Conservation (phyloP, 1,140 invertebrate genomes). For the Trichogramma pretiosum region DNA sequence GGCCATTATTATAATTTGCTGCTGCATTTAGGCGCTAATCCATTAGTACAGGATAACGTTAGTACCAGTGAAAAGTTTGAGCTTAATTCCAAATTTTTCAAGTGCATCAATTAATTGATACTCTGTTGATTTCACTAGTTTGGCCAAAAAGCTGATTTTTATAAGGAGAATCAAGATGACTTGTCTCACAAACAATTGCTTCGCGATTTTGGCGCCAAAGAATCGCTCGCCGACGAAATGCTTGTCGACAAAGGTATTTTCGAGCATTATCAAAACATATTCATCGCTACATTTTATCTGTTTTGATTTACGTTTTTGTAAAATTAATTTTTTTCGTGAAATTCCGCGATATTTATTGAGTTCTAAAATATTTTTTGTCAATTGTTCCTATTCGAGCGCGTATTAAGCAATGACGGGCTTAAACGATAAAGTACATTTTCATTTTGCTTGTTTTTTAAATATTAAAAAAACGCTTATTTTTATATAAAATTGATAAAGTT, state of each 20-base stretch:
- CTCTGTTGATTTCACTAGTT: constrained; percentile 46
- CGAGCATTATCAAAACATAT: constrained; percentile 10
- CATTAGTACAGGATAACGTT: constrained; percentile 73
- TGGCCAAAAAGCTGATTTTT: constrained; percentile 66
- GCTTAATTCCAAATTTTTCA: neutral
- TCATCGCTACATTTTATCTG: constrained; percentile 8
- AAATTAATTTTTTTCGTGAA: too few species aligned
- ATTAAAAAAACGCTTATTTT: too few species aligned
- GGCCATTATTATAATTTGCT: constrained; percentile 82
- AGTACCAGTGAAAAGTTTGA: constrained; percentile 29
- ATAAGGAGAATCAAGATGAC: constrained; percentile 57
- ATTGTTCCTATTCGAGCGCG: too few species aligned
- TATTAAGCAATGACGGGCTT: too few species aligned
- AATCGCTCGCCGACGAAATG: constrained; percentile 56
- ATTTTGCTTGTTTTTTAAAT: too few species aligned
- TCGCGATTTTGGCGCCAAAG: constrained; percentile 59
- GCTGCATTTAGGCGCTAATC: constrained; percentile 74
- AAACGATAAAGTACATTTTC: too few species aligned
- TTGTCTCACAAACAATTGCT: constrained; percentile 61
- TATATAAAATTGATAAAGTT: too few species aligned
- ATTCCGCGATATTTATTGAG: too few species aligned
- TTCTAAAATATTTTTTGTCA: too few species aligned
- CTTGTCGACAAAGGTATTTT: constrained; percentile 64
- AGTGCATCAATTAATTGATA: neutral
- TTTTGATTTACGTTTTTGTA: constrained; percentile 7